Base-by-base conservation (phyloP, 2,888 invertebrate genomes). In the Tinea pellionella region DNA sequence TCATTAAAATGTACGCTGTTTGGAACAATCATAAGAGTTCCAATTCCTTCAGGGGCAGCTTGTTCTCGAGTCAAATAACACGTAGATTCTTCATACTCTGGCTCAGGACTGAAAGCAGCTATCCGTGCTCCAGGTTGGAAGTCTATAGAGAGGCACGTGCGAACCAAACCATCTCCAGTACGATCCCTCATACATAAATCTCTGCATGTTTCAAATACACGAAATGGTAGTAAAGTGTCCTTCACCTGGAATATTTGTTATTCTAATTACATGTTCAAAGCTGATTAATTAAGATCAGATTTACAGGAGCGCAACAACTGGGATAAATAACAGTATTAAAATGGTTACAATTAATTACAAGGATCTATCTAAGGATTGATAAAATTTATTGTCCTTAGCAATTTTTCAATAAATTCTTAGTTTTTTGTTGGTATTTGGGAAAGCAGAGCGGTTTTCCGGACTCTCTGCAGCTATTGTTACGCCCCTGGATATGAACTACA, bases 1-100 rank as follows among this genome's bases (percentile, higher is more conserved):
- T 96, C 96, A 60, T 94, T 94, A 74, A 96, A 96, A 73, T 96
- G 96, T 2, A 96, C 94, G 70, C 95, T 95, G 67, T 96, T 96
- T 0, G 95, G 95, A 8, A 95, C 94, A 61, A 94, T 89, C 90
- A 96, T 94, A n/a, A 96, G 89, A 64, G 93, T 94, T 37, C 96
- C 96, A 55, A 95, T 94, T 43, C 96, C 96, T 80, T 96, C 96
- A 0, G 96, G 96, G 59, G 92, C 92, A 0, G 95, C 94, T 68
- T 95, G 94, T 74, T 96, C 96, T 37, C 94, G 88, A 0, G 95
- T 95, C 64, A 96, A 78, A 74, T 94, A 96, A 72, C 96, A 96
- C 13, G 93, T 93, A 11, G 95, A 95, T 72, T 96, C 96, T 71
- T 96, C 96, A 71, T 94, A 96, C 70, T 95, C 95, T 0, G 94